Conservation (phyloP, 2,888 invertebrate genomes). For the Apodemia hepburni region DNA sequence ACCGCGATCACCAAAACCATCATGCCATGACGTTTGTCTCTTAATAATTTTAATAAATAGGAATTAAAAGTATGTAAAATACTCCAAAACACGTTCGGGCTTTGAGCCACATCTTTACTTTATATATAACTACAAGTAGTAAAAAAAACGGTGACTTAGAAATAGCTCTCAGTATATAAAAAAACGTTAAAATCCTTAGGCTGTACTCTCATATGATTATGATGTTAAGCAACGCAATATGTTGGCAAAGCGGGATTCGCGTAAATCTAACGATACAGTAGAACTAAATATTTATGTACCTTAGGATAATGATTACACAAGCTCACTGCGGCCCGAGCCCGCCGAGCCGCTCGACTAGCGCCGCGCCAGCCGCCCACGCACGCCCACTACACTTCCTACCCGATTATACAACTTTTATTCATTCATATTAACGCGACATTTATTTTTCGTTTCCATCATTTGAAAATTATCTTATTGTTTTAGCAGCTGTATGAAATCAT, state of each 20-base stretch:
- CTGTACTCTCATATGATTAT: conserved; percentile 78
- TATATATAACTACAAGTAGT: conserved; percentile 59
- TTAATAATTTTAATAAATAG: conserved; percentile 61
- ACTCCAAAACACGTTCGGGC: conserved; percentile 71
- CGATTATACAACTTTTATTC: too few relatives aligned
- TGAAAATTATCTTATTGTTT: too few relatives aligned
- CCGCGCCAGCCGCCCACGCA: conserved; percentile 24
- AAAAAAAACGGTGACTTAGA: conserved; percentile 75
- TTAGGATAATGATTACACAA: conserved; percentile 76
- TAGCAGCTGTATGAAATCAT: too few relatives aligned
- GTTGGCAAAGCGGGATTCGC: conserved; percentile 78
- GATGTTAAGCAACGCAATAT: conserved; percentile 77
- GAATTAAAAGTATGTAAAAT: conserved; percentile 73
- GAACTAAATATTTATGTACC: conserved; percentile 78
- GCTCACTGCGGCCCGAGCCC: conserved; percentile 64
- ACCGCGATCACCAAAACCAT: conserved; percentile 56
- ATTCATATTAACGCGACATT: too few relatives aligned
- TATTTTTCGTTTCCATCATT: too few relatives aligned
- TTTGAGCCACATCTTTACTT: conserved; percentile 60
- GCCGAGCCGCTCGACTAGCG: conserved; percentile 34
- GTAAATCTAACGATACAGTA: conserved; percentile 77
- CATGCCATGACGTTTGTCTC: conserved; percentile 75
- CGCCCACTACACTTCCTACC: background rate
- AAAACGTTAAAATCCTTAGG: conserved; percentile 79
- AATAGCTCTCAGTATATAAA: conserved; percentile 78